Base-by-base conservation (phyloP, 2,797 vertebrate genomes). In the Chiroxiphia lanceolata region DNA sequence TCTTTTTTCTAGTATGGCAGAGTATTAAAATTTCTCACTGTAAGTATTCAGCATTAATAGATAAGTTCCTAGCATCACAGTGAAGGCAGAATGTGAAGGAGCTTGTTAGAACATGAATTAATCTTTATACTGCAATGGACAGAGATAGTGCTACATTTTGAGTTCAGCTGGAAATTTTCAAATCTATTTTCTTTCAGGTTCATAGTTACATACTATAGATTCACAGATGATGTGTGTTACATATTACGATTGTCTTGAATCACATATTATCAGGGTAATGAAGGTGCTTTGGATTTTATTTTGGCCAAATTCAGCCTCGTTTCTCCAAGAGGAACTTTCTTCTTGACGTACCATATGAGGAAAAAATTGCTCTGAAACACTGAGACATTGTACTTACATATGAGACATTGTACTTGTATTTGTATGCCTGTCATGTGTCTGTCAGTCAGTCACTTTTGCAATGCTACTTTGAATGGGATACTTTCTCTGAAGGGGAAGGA, bases 31-130 rank as follows among this genome's bases (percentile, higher is more conserved):
- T 94, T 96, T 97, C 70, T 92, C 69, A 63, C 48, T 70, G 50
- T 1, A 27, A 83, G 71, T 74, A 71, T 91, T 92, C 59, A 89
- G 13, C 29, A 53, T 90, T 96, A 96, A 87, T 83, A 95, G 91
- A 90, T 92, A 96, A 90, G 82, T 95, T 96, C 83, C 83, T 95
- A 92, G 26, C 86, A 70, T 83, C 45, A 87, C 88, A 95, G 61
- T 54, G 69, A 67, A 91, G 50, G 57, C 12, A 63, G 75, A 83
- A 84, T 63, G 17, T 63, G 69, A 96, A 94, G 74, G 31, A 89
- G 27, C 26, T 80, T 90, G 69, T 82, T 91, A 94, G 77, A 95
- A 92, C n/a, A 45, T 31, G 31, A 91, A 83, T 67, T 82, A 86
- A 95, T 90, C 67, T 63, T 85, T 50, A 47, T 75, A 48, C 22